Base-by-base conservation (phyloP, 2,797 vertebrate genomes). In the Chelonia mydas region DNA sequence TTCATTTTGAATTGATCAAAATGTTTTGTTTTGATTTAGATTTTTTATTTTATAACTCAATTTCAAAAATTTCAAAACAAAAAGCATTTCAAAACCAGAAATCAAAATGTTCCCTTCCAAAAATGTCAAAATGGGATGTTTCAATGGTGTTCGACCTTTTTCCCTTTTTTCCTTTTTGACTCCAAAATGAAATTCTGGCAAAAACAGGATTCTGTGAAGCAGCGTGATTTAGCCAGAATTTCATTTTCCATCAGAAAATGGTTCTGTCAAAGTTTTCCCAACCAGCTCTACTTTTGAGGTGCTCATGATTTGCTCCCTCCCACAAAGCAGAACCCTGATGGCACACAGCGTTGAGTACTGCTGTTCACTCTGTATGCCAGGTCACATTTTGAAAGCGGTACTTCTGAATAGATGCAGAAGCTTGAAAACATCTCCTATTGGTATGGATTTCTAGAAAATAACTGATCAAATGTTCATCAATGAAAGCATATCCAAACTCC, bases 211-310 rank as follows among this genome's bases (percentile, higher is more conserved):
- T 37, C 55, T 1, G 1, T 7, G 17, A 17, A 6, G 3, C 21
- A 49, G n/a, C 23, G 74, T 1, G 0, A 27, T 72, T 90, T 80
- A 76, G 41, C 37, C 16, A 17, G 33, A 92, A n/a, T 45, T 68
- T 37, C 6, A 2, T 47, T 76, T 11, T 68, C 51, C 0, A 1
- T 1, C 3, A 81, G 23, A 47, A 27, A 78, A 51, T 0, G 1
- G 17, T 10, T 45, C 6, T 45, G 11, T 23, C 9, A 10, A 77
- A 7, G 9, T 41, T 81, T 54, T 45, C 27, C 45, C 23, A 1
- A 27, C 19, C 27, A 85, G 17, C 65, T 88, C n/a, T 16, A 16
- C n/a, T 55, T 53, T 0, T 28, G 84, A 81, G 74, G 11, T 85
- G 17, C 11, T 2, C 0, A 0, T 19, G 49, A 6, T 59, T 95